These are phyloP conservation scores for Hemicentrotus pulcherrimus DNA, from an alignment of 35 echinoderm and acorn worm species.

Conservation along the genomic window DNA sequence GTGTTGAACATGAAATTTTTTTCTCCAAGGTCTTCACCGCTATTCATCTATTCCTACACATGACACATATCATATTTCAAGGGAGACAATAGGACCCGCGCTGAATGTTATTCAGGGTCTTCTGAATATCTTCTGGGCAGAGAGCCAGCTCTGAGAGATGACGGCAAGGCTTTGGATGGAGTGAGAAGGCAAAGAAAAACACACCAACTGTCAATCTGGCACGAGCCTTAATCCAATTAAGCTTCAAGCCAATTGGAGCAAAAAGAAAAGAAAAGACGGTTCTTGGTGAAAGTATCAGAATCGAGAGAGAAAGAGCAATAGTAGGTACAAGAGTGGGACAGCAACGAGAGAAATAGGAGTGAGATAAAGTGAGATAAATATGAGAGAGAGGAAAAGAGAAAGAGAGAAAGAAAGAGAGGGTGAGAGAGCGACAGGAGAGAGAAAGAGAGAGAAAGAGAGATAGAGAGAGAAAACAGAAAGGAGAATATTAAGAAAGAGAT, in stretches of 20 bases:
- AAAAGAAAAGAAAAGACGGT: background rate
- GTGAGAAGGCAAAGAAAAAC: background rate
- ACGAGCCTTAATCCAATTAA: background rate
- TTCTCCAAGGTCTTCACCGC: background rate
- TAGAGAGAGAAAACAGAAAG: background rate
- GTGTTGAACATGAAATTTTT: background rate
- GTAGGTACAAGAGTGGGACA: background rate
- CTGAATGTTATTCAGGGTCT: background rate
- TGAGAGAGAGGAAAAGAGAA: background rate
- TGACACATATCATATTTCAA: background rate
- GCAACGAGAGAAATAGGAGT: background rate
- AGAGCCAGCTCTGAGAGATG: background rate
- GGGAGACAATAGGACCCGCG: background rate
- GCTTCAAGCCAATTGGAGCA: conserved; percentile 8
- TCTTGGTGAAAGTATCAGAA: background rate
- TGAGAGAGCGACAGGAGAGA: background rate
- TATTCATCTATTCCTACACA: background rate
- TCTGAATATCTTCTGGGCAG: background rate
- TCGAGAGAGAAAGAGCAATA: background rate
- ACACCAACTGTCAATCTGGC: conserved; percentile 1
- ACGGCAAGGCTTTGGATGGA: background rate
- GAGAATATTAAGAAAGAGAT: background rate
- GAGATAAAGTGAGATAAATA: background rate
- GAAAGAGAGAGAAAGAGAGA: background rate
- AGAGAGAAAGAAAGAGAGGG: no score